Conservation (phyloP, 2,113 vertebrate genomes). For the Siniperca chuatsi region DNA sequence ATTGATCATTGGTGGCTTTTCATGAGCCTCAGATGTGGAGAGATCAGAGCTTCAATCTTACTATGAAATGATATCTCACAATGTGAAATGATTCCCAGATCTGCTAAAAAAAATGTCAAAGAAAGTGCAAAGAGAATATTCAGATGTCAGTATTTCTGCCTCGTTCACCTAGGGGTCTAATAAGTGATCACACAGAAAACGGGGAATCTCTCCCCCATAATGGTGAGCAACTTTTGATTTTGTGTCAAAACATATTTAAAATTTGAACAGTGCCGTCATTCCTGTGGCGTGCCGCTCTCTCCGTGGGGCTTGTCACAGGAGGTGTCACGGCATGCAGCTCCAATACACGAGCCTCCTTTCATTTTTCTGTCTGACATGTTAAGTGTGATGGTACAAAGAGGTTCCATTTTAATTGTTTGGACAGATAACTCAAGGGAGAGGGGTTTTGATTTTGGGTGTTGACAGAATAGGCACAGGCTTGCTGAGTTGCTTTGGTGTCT, state of each 20-base stretch:
- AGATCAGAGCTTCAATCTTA: slow-evolving; percentile 76
- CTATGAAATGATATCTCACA: slow-evolving; percentile 74
- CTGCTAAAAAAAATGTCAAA: slow-evolving; percentile 72
- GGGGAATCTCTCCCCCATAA: slow-evolving; percentile 74
- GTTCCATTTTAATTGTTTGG: slow-evolving; percentile 85
- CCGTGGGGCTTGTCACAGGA: slow-evolving; percentile 80
- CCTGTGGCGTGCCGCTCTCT: slow-evolving; percentile 73
- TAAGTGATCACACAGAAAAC: slow-evolving; percentile 78
- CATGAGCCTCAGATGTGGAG: slow-evolving; percentile 72
- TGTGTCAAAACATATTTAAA: slow-evolving; percentile 87
- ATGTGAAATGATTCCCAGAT: slow-evolving; percentile 75
- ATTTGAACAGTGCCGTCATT: slow-evolving; percentile 80
- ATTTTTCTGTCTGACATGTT: slow-evolving; percentile 81
- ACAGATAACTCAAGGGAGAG: slow-evolving; percentile 83
- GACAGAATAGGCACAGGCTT: slow-evolving; percentile 84
- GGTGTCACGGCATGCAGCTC: slow-evolving; percentile 68
- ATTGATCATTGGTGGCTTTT: slow-evolving; percentile 76
- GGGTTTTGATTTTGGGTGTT: slow-evolving; percentile 82
- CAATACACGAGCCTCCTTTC: slow-evolving; percentile 74
- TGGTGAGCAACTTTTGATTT: slow-evolving; percentile 83
- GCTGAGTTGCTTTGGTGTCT: slow-evolving; percentile 68
- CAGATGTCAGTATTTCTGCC: slow-evolving; percentile 79
- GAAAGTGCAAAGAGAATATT: slow-evolving; percentile 79
- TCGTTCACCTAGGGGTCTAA: slow-evolving; percentile 79
- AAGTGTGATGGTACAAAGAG: slow-evolving; percentile 83